Evolutionary conservation across 1,140 invertebrate genomes (phyloP), one percentile per base, ranked within the genome.

Genomic region (Tetramorium simillimum): DNA sequence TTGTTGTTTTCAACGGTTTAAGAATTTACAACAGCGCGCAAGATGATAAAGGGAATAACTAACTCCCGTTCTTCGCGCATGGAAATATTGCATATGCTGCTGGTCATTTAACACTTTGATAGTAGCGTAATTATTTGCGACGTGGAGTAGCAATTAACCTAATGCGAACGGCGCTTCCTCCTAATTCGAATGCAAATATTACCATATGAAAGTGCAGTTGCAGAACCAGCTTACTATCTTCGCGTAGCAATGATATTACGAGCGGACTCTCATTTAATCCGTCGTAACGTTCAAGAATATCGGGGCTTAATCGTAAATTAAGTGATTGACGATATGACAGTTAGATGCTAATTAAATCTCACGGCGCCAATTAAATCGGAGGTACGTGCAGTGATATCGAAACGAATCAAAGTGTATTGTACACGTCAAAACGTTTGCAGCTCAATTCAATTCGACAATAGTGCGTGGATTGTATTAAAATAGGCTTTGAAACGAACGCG

Each of bases 121-220:
- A 58, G 37, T 28, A 37, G 53, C 53, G 56, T 84, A 84, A 84
- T 84, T 84, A 84, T 84, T 84, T 84, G 80, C 80, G 80, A 84
- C 53, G 28, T 51, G 28, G 24, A 84, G 69, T 75, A 84, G 80
- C 80, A 84, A 84, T 84, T 84, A 84, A 60, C 53, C 28, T 84
- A 84, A 84, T 84, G 53, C 69, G 69, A 75, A 84, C 14, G 40
- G 53, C 43, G 51, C 53, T 84, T 24, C 40, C 53, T 49, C 9
- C 69, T 60, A 33, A 60, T 84, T 43, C 69, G 14, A 33, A 62
- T 84, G 69, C 69, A 75, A 84, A 84, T 84, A 84, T 84, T 84
- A 84, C 80, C 53, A 75, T 84, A 84, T 62, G 80, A 75, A 84
- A 84, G 80, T 75, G 40, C 80, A 75, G 53, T 84, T 24, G 67